These are phyloP conservation scores for Lottia scabra DNA, from an alignment of 2,888 invertebrate species.

Conservation along the genomic window DNA sequence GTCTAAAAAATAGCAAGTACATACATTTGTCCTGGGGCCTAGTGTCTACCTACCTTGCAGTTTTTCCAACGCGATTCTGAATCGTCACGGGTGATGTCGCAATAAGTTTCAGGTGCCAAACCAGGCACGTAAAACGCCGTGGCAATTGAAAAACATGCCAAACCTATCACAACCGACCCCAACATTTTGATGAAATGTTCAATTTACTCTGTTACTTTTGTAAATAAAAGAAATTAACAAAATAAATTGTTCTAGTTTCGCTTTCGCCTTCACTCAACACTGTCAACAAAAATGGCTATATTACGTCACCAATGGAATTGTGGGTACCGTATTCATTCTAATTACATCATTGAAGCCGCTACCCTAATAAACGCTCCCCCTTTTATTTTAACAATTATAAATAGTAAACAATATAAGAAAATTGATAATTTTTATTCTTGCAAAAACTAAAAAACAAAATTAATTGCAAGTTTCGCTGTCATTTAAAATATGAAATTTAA, in stretches of 20 bases:
- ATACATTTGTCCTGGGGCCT: too few species aligned
- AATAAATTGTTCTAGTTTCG: not conserved
- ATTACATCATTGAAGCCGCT: too few species aligned
- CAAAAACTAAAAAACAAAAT: too few species aligned
- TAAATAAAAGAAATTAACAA: not conserved
- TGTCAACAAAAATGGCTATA: slow-evolving; percentile 34
- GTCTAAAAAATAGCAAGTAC: too few species aligned
- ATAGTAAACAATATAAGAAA: too few species aligned
- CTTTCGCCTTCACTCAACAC: too few species aligned
- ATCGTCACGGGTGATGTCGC: slow-evolving; percentile 66
- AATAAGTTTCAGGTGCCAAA: slow-evolving; percentile 96
- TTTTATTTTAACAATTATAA: too few species aligned
- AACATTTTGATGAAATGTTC: not conserved
- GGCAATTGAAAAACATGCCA: not conserved
- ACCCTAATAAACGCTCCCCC: too few species aligned
- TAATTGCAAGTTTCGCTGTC: too few species aligned
- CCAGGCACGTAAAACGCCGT: slow-evolving; percentile 93
- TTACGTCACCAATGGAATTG: slow-evolving; percentile 46
- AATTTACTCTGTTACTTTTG: not conserved
- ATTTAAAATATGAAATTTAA: too few species aligned
- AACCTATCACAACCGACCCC: not conserved
- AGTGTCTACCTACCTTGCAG: slow-evolving; percentile 83
- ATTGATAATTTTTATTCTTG: too few species aligned
- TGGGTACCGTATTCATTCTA: too few species aligned
- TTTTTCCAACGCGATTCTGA: slow-evolving; percentile 71